phyloP scores from a whole-genome alignment of 2,888 invertebrate species.

The Thera britannica region DNA sequence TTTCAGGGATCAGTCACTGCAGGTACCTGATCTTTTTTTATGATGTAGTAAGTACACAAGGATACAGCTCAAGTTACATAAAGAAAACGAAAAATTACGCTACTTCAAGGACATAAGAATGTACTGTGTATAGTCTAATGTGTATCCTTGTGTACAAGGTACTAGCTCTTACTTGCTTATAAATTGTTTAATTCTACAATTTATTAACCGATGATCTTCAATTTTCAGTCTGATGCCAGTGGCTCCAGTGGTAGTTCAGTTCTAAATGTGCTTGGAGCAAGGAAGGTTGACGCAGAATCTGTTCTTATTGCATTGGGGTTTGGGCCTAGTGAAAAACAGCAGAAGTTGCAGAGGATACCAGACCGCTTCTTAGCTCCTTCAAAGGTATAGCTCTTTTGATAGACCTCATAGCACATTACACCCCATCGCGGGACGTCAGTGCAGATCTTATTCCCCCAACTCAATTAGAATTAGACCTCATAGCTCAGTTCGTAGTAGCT shows the following conservation, averaged over 20 bases:
- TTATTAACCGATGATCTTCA: background rate
- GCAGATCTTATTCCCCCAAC: too few species aligned
- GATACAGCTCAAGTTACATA: too few species aligned
- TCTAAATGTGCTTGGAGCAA: conserved; percentile 91
- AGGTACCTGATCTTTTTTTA: conserved; percentile 53
- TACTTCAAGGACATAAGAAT: too few species aligned
- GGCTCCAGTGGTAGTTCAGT: conserved; percentile 89
- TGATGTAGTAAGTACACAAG: background rate
- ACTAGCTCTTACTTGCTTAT: too few species aligned
- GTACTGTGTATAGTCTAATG: too few species aligned
- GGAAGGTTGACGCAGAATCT: conserved; percentile 95
- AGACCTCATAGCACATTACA: too few species aligned
- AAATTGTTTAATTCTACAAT: too few species aligned
- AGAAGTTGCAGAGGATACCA: conserved; percentile 91
- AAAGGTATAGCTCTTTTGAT: conserved; percentile 75
- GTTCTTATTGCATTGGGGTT: conserved; percentile 93
- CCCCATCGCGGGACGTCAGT: too few species aligned
- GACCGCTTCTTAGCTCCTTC: conserved; percentile 92
- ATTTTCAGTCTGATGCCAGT: conserved; percentile 76
- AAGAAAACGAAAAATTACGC: too few species aligned
- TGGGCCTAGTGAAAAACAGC: conserved; percentile 88
- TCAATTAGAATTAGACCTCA: too few species aligned
- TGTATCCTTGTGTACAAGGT: too few species aligned
- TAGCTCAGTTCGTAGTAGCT: too few species aligned
- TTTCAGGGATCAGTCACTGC: conserved; percentile 78